Evolutionary conservation across 35 echinoderm and acorn worm species (phyloP).

Genomic region (Eucidaris tribuloides): DNA sequence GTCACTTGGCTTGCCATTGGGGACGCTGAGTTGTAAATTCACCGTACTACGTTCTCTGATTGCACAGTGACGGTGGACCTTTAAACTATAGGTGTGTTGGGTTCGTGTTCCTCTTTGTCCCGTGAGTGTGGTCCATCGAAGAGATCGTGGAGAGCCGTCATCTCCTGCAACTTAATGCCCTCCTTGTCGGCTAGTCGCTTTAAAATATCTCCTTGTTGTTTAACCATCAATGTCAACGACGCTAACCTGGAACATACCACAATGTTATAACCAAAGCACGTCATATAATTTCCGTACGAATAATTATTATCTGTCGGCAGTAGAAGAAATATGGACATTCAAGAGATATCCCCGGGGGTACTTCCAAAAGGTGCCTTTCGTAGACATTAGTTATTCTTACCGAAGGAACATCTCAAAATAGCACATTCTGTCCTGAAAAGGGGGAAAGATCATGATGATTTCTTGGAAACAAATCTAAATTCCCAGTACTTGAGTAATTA

Average conservation of each 20-base stretch:
- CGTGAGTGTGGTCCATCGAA: no score
- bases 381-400: neutral
- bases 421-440: neutral
- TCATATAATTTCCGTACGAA: neutral
- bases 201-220: neutral
- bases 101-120: no score
- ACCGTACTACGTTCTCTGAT: no score
- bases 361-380: neutral
- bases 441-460: neutral
- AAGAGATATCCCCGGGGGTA: neutral
- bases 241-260: neutral
- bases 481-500: neutral
- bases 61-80: no score
- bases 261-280: neutral
- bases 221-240: neutral
- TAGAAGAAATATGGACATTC: neutral
- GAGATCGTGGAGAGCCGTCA: neutral
- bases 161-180: conserved; percentile 1
- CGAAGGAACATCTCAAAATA: neutral
- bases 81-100: no score
- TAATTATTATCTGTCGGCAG: neutral
- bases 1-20: no score
- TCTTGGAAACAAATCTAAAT: neutral
- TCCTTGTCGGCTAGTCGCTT: conserved; percentile 6
- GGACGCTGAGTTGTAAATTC: no score